These are phyloP conservation scores for Caprella mutica DNA, from an alignment of 2,888 invertebrate species.

Conservation along the genomic window DNA sequence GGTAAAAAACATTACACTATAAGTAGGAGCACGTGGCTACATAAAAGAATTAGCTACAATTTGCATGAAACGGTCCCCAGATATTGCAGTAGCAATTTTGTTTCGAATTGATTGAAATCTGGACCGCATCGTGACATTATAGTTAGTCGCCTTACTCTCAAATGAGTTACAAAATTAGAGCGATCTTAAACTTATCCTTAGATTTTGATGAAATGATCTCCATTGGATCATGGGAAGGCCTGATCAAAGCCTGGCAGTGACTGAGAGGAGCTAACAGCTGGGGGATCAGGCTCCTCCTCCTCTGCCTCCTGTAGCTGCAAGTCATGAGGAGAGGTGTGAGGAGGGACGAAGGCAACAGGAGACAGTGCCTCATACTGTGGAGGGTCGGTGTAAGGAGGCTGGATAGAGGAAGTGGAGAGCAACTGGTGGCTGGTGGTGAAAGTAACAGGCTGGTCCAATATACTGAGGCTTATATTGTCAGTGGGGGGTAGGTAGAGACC, in stretches of 20 bases:
- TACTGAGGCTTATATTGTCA: conserved; percentile 24
- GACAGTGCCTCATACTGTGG: conserved; percentile 5
- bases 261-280: conserved; percentile 14
- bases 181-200: too few relatives aligned
- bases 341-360: conserved; percentile 15
- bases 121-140: too few relatives aligned
- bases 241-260: conserved; percentile 32
- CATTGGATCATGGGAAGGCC: conserved; percentile 26
- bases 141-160: too few relatives aligned
- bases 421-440: not conserved
- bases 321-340: conserved; percentile 4
- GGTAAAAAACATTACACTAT: too few relatives aligned
- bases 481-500: conserved; percentile 30
- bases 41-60: too few relatives aligned
- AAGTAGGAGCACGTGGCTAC: too few relatives aligned
- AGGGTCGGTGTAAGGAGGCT: not conserved
- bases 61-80: too few relatives aligned
- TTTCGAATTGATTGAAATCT: too few relatives aligned
- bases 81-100: too few relatives aligned
- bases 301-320: too few relatives aligned
- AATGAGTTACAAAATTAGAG: too few relatives aligned
- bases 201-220: too few relatives aligned
- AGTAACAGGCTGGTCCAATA: not conserved
- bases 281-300: conserved; percentile 8
- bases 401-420: not conserved